Percentiles rank a stretch among this genome's conserved stretches.
phyloP scores from a whole-genome alignment of 2,113 vertebrate genomes.

The Gulo gulo region DNA sequence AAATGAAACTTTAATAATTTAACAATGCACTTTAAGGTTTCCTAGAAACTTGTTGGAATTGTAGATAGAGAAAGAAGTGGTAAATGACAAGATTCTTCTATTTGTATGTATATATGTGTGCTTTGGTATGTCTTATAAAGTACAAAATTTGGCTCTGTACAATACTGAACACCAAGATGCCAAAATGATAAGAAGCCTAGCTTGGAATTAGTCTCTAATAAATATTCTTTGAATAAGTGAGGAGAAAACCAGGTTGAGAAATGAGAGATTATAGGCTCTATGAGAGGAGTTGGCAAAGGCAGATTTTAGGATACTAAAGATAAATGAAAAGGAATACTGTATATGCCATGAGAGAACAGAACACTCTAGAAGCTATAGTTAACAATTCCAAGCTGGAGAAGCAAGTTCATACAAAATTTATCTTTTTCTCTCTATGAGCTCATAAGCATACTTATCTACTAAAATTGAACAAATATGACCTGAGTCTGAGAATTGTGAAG shows the following conservation, averaged over 20 bases:
- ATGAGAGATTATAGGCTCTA: neutral
- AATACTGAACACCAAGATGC: neutral
- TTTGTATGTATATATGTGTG: neutral
- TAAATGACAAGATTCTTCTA: neutral
- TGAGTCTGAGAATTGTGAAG: neutral
- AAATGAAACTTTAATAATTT: neutral
- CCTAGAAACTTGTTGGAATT: neutral
- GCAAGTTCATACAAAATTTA: neutral
- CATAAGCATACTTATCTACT: neutral
- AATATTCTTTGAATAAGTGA: neutral
- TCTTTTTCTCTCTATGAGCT: neutral
- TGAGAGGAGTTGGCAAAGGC: neutral
- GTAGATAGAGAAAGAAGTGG: neutral
- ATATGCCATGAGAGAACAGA: neutral
- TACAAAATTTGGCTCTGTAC: neutral
- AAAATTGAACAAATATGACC: neutral
- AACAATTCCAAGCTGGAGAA: neutral
- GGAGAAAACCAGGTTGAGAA: neutral
- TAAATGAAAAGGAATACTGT: neutral
- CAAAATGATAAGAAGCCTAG: neutral
- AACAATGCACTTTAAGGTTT: neutral
- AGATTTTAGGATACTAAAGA: neutral
- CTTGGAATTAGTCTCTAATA: neutral
- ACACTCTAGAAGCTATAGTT: neutral
- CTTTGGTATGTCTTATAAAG: neutral